These are phyloP conservation scores for Zapornia atra DNA, from an alignment of 2,113 vertebrate genomes.

Conservation along the genomic window DNA sequence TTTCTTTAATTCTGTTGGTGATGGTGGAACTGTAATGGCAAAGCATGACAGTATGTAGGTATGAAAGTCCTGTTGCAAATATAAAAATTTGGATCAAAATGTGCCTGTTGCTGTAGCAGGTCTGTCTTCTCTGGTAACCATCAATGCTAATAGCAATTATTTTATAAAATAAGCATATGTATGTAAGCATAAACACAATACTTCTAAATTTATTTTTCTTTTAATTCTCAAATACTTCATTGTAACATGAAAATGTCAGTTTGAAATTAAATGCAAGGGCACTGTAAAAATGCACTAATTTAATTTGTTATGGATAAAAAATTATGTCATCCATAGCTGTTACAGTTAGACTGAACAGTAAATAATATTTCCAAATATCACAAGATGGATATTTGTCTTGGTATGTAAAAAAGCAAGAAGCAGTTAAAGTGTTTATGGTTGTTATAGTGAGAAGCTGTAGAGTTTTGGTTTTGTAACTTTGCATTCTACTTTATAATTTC, in stretches of 20 bases:
- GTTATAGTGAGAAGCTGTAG: background rate
- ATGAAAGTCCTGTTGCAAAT: background rate
- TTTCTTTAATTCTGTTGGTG: background rate
- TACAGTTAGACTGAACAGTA: background rate
- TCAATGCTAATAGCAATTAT: background rate
- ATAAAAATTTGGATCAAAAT: background rate
- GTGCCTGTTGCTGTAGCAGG: background rate
- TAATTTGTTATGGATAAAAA: background rate
- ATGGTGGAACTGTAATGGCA: background rate
- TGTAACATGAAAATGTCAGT: background rate
- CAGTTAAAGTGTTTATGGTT: background rate
- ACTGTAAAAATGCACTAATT: background rate
- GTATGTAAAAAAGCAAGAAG: background rate
- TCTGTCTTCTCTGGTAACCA: background rate
- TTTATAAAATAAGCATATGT: background rate
- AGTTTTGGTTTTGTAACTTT: background rate
- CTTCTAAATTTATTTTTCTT: no score
- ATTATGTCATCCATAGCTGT: background rate
- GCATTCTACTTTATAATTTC: background rate
- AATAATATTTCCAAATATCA: background rate
- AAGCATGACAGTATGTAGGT: background rate
- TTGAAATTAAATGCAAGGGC: background rate
- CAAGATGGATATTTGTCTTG: background rate
- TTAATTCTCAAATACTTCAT: background rate
- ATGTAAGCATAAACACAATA: background rate